A percentile compares a stretch with the other conserved stretches of the same genome.
phyloP scores from a whole-genome alignment of 30 jellyfish, hydroid and myxozoan genomes.

The Morbakka virulenta region DNA sequence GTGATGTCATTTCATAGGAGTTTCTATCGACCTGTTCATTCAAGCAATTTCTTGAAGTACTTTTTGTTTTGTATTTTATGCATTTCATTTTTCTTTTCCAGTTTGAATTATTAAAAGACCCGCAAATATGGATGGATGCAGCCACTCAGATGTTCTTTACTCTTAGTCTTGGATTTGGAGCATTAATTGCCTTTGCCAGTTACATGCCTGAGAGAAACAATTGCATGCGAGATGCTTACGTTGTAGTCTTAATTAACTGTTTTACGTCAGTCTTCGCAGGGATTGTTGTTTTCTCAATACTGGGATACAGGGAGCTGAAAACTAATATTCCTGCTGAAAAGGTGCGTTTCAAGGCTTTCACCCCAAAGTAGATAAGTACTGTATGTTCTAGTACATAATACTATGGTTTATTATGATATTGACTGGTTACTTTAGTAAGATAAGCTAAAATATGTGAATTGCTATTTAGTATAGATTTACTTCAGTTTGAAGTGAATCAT shows the following conservation, averaged over 20 bases:
- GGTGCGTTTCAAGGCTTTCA: conserved; percentile 27
- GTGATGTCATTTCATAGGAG: too few species aligned
- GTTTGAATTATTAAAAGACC: conserved; percentile 63
- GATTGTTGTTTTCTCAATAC: conserved; percentile 86
- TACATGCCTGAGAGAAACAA: conserved; percentile 91
- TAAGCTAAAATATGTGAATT: too few species aligned
- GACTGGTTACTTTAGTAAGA: too few species aligned
- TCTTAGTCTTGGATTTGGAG: conserved; percentile 95
- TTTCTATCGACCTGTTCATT: too few species aligned
- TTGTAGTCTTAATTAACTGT: conserved; percentile 82
- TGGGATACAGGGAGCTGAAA: conserved; percentile 76
- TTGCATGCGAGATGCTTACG: conserved; percentile 84
- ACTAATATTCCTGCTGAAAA: conserved; percentile 73
- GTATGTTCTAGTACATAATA: too few species aligned
- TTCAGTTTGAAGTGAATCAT: too few species aligned
- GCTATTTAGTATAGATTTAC: too few species aligned
- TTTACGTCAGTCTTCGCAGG: conserved; percentile 92
- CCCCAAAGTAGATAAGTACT: neutral
- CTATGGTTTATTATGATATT: too few species aligned
- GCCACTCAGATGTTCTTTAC: conserved; percentile 97
- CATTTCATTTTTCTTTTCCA: conserved; percentile 2
- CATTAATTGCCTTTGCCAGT: conserved; percentile 90
- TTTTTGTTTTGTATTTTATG: neutral
- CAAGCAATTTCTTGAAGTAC: too few species aligned
- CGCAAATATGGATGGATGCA: conserved; percentile 97